Evolutionary conservation across 1,140 invertebrate genomes (phyloP).

Genomic region (Drosophila navojoa): DNA sequence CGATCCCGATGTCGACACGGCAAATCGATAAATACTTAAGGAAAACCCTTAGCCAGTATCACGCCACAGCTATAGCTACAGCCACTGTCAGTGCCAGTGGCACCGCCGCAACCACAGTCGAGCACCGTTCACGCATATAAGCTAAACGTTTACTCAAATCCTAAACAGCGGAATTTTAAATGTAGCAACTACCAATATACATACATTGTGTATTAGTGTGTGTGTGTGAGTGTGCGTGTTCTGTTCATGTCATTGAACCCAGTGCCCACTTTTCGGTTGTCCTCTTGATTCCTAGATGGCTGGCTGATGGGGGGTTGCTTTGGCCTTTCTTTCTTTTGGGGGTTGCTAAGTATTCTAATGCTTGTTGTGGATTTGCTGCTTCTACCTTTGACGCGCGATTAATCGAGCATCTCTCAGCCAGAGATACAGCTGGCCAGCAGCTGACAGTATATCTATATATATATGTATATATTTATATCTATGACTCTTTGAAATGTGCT

Average conservation of each 20-base stretch:
- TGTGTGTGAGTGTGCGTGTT: constrained; percentile 11
- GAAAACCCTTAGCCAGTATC: constrained; percentile 26
- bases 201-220: neutral
- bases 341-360: constrained; percentile 27
- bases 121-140: constrained; percentile 1
- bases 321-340: constrained; percentile 1
- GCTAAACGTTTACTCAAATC: constrained; percentile 28
- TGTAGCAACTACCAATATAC: neutral
- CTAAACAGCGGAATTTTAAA: constrained; percentile 23
- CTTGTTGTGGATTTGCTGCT: constrained; percentile 17
- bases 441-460: neutral
- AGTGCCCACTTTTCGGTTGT: constrained; percentile 30
- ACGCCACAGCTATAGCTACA: neutral
- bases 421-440: neutral
- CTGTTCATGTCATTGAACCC: constrained; percentile 62
- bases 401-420: constrained; percentile 15
- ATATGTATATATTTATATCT: constrained; percentile 6
- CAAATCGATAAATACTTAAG: constrained; percentile 71
- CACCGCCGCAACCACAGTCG: neutral
- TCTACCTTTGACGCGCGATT: constrained; percentile 26
- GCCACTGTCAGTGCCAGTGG: neutral
- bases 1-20: constrained; percentile 21
- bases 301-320: constrained; percentile 38
- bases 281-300: constrained; percentile 33
- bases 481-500: constrained; percentile 5